These are phyloP conservation scores for Petrocephalus sullivani DNA, from an alignment of 2,797 vertebrate species.

Conservation along the genomic window DNA sequence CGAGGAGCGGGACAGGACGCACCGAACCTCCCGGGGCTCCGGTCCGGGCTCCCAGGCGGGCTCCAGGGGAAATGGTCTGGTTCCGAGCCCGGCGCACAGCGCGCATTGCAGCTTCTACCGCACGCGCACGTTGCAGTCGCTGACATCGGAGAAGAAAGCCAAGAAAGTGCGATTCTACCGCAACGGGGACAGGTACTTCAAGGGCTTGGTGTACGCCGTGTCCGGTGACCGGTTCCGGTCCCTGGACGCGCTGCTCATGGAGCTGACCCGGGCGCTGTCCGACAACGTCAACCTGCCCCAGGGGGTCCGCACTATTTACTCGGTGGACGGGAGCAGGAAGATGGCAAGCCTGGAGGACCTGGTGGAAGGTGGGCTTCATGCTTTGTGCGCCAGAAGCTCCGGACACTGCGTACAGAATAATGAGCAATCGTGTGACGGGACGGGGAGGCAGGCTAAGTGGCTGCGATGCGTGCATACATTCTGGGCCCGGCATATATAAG, in stretches of 20 bases:
- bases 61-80: conserved; percentile 74
- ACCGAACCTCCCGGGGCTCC: conserved; percentile 57
- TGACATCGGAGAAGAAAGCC: conserved; percentile 89
- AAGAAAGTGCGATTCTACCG: conserved; percentile 92
- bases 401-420: neutral
- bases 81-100: conserved; percentile 92
- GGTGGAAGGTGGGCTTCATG: conserved; percentile 72
- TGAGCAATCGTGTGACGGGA: neutral
- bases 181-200: conserved; percentile 95
- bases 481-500: neutral
- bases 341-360: conserved; percentile 84
- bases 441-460: neutral
- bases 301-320: conserved; percentile 84
- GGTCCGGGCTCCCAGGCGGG: conserved; percentile 66
- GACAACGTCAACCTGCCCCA: conserved; percentile 95
- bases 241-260: conserved; percentile 85
- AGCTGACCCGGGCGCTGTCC: conserved; percentile 87
- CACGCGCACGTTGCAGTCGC: conserved; percentile 90
- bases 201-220: conserved; percentile 88
- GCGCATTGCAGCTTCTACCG: conserved; percentile 97
- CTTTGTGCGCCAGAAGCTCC: neutral
- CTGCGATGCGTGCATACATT: neutral
- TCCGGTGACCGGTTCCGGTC: conserved; percentile 89
- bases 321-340: conserved; percentile 79
- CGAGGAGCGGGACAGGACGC: conserved; percentile 82